Evolutionary conservation across 2,888 invertebrate species (phyloP).

Genomic region (Lysandra coridon): DNA sequence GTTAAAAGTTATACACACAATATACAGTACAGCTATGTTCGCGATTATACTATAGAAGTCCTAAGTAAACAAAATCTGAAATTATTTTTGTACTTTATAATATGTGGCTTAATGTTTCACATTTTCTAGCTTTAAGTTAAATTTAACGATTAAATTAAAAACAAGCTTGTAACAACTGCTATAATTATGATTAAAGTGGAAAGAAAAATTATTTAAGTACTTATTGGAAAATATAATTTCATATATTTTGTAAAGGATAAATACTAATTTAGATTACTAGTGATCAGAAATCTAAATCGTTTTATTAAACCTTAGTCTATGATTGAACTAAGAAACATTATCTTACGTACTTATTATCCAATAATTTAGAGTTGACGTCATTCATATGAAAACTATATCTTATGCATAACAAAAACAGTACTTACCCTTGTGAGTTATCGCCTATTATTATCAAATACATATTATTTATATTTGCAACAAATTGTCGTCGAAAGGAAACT

Average conservation of each 20-base stretch:
- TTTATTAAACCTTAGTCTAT: neutral
- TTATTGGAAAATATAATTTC: no score
- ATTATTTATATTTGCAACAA: neutral
- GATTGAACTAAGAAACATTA: neutral
- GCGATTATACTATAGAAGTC: no score
- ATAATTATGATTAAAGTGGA: no score
- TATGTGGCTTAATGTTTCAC: no score
- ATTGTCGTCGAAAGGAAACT: neutral
- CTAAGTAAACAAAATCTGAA: no score
- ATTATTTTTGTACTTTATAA: no score
- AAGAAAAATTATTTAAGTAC: no score
- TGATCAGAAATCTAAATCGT: neutral
- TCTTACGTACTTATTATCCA: neutral
- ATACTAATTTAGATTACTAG: neutral
- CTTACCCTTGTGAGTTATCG: slow-evolving; percentile 2
- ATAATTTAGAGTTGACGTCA: slow-evolving; percentile 8
- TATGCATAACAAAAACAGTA: neutral
- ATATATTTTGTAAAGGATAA: neutral
- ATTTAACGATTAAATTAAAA: no score
- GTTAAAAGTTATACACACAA: no score
- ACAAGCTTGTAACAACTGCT: no score
- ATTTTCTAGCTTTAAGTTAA: no score
- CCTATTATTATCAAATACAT: neutral
- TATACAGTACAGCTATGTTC: no score
- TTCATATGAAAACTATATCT: neutral